These are phyloP conservation scores for Chroicocephalus ridibundus DNA, from an alignment of 2,113 vertebrate genomes.

Conservation along the genomic window DNA sequence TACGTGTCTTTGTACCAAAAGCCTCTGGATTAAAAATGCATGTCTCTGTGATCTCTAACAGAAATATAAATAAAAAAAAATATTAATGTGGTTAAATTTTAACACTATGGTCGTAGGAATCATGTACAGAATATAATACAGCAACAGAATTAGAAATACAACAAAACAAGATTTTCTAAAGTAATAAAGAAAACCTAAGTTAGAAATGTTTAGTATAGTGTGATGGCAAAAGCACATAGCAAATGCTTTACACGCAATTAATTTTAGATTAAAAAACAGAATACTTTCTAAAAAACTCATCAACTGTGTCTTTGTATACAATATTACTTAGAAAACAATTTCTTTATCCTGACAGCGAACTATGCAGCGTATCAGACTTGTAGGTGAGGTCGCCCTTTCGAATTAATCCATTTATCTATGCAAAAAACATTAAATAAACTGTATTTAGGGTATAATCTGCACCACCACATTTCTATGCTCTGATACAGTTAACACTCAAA, in stretches of 20 bases:
- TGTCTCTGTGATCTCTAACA: background rate
- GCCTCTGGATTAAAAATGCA: background rate
- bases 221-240: background rate
- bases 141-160: background rate
- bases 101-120: background rate
- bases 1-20: background rate
- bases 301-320: background rate
- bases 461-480: background rate
- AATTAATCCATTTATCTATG: background rate
- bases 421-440: background rate
- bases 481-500: background rate
- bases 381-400: background rate
- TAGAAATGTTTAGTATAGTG: background rate
- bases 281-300: background rate
- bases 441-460: background rate
- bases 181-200: background rate
- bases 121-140: background rate
- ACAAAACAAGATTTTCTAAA: background rate
- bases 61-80: background rate
- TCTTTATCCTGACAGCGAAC: background rate
- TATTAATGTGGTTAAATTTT: background rate
- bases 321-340: background rate
- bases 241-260: background rate
- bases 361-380: background rate
- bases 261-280: background rate